Percentiles rank a stretch among this genome's conserved stretches.
Evolutionary conservation across 2,888 invertebrate genomes (phyloP).

Genomic region (Napeogenes sylphis): DNA sequence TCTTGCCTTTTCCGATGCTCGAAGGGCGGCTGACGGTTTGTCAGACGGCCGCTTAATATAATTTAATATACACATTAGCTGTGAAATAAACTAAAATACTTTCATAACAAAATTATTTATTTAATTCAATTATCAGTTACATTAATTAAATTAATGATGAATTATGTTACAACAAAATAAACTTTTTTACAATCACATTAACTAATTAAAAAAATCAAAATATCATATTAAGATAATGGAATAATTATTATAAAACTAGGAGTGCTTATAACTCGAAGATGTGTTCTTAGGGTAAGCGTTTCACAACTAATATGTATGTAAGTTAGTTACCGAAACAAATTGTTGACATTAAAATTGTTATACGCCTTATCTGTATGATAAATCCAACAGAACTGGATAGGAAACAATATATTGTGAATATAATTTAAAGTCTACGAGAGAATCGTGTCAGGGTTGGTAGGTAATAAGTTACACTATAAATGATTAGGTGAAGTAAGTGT

Average conservation of each 20-base stretch:
- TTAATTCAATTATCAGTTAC: background rate
- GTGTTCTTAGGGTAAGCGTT: constrained; percentile 34
- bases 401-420: background rate
- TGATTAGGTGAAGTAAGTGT: constrained; percentile 14
- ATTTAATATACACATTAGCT: constrained; percentile 37
- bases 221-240: constrained; percentile 10
- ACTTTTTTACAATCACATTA: constrained; percentile 2
- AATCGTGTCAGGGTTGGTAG: constrained; percentile 29
- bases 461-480: constrained; percentile 22
- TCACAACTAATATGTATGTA: constrained; percentile 27
- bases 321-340: constrained; percentile 11
- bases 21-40: constrained; percentile 59
- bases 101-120: constrained; percentile 9
- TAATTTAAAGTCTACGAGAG: constrained; percentile 16
- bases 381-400: constrained; percentile 5
- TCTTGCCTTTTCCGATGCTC: constrained; percentile 60
- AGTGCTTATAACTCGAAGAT: constrained; percentile 17
- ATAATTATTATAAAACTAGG: constrained; percentile 8
- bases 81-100: constrained; percentile 29
- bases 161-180: constrained; percentile 10
- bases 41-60: constrained; percentile 40
- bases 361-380: constrained; percentile 9
- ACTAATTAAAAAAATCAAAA: constrained; percentile 5
- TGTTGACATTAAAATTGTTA: constrained; percentile 12
- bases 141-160: constrained; percentile 6